Evolutionary conservation across 1,140 invertebrate genomes (phyloP).

Genomic region (Berghia stephanieae): DNA sequence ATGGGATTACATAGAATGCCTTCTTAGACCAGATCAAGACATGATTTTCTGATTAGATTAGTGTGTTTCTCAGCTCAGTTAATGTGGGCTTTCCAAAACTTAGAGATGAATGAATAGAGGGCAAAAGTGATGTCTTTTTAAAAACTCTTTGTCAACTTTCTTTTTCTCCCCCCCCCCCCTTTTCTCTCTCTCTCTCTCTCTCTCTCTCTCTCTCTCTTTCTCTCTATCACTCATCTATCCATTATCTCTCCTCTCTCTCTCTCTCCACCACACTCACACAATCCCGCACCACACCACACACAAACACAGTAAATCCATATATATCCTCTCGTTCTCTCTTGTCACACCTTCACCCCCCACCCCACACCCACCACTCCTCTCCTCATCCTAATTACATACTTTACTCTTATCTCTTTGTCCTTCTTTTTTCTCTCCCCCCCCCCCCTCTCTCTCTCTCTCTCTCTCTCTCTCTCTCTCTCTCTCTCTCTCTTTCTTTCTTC

Average conservation of each 20-base stretch:
- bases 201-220: background rate
- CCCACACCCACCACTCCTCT: background rate
- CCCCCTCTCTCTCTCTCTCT: no score
- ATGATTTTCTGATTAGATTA: no score
- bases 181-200: background rate
- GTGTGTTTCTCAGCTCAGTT: no score
- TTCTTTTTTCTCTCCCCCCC: no score
- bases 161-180: no score
- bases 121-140: no score
- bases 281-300: background rate
- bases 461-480: conserved; percentile 5
- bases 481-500: background rate
- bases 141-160: no score
- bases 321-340: background rate
- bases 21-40: no score
- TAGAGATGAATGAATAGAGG: no score
- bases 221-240: background rate
- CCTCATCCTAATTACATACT: background rate
- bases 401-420: background rate
- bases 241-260: background rate
- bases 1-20: no score
- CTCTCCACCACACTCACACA: background rate
- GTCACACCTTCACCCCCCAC: background rate
- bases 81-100: no score
- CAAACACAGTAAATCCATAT: background rate